Percentiles rank a stretch among this genome's conserved stretches.
Conservation (phyloP, 2,888 invertebrate genomes). For the Caenorhabditis japonica region DNA sequence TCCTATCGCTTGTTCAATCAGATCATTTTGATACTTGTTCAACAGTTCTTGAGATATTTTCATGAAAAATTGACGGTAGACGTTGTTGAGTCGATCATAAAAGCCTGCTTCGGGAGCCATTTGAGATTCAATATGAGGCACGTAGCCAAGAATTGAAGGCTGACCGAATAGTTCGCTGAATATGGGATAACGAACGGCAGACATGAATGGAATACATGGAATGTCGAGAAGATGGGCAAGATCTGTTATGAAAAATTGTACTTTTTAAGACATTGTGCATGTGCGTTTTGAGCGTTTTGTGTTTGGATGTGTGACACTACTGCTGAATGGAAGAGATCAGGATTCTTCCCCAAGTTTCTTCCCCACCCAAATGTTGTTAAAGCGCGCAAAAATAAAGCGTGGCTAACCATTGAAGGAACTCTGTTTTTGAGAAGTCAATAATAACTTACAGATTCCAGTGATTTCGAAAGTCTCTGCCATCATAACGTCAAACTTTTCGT, state of each 20-base stretch:
- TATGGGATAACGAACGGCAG: conserved; percentile 16
- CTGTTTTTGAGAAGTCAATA: neutral
- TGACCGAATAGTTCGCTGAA: conserved; percentile 16
- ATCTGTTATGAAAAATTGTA: conserved; percentile 7
- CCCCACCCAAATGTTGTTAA: no score
- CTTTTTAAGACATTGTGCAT: no score
- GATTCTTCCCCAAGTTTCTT: no score
- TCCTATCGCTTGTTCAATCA: conserved; percentile 3
- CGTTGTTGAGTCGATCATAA: conserved; percentile 21
- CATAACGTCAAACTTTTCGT: conserved; percentile 23
- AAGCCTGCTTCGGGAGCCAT: conserved; percentile 18
- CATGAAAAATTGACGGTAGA: conserved; percentile 6
- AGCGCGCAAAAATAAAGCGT: no score
- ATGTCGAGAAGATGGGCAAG: conserved; percentile 12
- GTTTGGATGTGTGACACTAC: no score
- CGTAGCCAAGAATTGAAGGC: conserved; percentile 19
- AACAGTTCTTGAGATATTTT: neutral
- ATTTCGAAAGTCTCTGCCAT: conserved; percentile 22
- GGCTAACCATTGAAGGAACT: neutral
- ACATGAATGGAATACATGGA: conserved; percentile 1
- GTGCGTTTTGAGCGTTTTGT: no score
- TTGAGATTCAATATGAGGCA: conserved; percentile 5
- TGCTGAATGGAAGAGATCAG: no score
- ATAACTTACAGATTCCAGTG: conserved; percentile 24
- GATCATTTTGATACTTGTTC: neutral